Percentiles rank a stretch among this genome's conserved stretches.
Conservation (phyloP, 2,113 vertebrate species). For the Tupaia chinensis region DNA sequence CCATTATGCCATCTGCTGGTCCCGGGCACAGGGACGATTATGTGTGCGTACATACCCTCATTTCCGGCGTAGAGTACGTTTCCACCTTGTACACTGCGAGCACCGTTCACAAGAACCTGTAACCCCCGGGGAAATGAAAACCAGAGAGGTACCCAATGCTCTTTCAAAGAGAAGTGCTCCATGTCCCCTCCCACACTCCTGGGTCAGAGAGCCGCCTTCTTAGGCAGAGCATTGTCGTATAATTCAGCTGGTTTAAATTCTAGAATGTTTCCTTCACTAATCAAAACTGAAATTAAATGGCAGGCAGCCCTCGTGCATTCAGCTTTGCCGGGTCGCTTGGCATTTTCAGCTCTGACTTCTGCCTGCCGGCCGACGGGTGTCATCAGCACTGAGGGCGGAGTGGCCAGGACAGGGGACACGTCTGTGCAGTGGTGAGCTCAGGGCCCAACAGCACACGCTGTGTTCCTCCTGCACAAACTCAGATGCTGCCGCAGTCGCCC, state of each 20-base stretch:
- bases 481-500: not conserved
- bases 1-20: no score
- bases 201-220: not conserved
- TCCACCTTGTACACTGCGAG: not conserved
- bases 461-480: not conserved
- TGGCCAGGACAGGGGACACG: fast-evolving
- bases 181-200: not conserved
- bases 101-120: not conserved
- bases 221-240: not conserved
- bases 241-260: not conserved
- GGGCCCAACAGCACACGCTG: not conserved
- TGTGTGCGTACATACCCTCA: not conserved
- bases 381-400: not conserved
- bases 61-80: not conserved
- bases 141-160: not conserved
- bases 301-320: not conserved
- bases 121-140: slow-evolving; percentile 1
- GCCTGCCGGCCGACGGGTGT: not conserved
- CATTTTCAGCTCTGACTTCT: not conserved
- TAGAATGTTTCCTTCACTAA: not conserved
- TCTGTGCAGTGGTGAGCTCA: no score
- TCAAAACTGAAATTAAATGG: slow-evolving; percentile 17
- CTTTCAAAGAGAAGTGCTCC: not conserved
- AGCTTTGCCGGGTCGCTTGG: not conserved
- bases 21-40: no score